Evolutionary conservation across 2,797 vertebrate genomes (phyloP), one percentile per base, ranked within the genome.

Genomic region (Hybognathus amarus): DNA sequence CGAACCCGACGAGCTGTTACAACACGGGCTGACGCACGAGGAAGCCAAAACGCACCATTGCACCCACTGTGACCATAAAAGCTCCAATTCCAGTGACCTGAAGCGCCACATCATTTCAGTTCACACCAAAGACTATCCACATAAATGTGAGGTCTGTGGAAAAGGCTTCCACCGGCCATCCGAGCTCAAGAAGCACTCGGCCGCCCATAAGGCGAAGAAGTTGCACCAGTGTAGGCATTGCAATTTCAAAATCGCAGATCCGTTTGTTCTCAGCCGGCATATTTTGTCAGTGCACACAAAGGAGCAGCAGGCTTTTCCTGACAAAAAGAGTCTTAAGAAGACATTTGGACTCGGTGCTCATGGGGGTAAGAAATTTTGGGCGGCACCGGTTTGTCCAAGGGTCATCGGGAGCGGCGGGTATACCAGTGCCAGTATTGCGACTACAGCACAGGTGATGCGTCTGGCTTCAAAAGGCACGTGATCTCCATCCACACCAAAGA

Each of bases 401-500:
- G 95, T 18, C 95, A 96, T 91, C 95, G 95, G 17, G 96, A 96
- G 83, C 94, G 96, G 73, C 95, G 97, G 87, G 94, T 97, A 30
- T 97, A 97, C 90, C 96, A 97, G 70, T 97, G 96, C 91, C 95
- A 97, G 92, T 97, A 96, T 90, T 97, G 96, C 83, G 95, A 97
- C 85, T 97, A 97, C 87, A 97, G 93, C 93, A 97, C 96, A 56
- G 96, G 96, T 73, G 96, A 97, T 83, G 96, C 96, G 1, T 97
- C 96, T 4, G 96, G 96, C 87, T 97, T 97, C 87, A 97, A 97
- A 79, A 95, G 96, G 11, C 96, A 97, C 13, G 96, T 97, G 87
- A 97, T 97, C 88, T 97, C 96, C 33, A 97, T 97, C 90, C 96
- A 97, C 92, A 97, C 96, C 11, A 97, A 97, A 92, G 96, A 97